These are phyloP conservation scores for Nicator chloris DNA, from an alignment of 2,113 vertebrate genomes.

Conservation along the genomic window DNA sequence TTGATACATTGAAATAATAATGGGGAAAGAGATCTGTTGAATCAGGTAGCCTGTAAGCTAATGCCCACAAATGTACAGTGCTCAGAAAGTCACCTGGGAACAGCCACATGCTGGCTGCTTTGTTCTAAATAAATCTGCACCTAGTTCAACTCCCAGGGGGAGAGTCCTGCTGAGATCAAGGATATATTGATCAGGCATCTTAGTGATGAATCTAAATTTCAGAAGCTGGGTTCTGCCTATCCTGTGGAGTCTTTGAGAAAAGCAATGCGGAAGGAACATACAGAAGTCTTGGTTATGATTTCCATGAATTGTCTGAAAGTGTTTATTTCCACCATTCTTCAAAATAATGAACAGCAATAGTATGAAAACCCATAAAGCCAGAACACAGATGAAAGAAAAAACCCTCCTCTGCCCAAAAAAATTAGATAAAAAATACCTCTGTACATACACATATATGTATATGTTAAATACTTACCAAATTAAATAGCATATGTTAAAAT, in stretches of 20 bases:
- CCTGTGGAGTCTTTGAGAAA: not conserved
- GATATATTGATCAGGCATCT: not conserved
- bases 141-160: not conserved
- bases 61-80: not conserved
- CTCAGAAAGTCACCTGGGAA: not conserved
- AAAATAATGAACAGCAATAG: not conserved
- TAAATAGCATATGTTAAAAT: not conserved
- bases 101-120: not conserved
- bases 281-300: not conserved
- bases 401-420: accelerated
- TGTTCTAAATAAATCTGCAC: slow-evolving; percentile 14
- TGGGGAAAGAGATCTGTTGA: not conserved
- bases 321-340: not conserved
- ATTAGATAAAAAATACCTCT: not conserved
- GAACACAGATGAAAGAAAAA: not conserved
- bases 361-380: not conserved
- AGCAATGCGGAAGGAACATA: not conserved
- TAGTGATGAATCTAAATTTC: slow-evolving; percentile 19
- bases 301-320: not conserved
- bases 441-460: not conserved
- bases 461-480: no score
- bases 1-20: not conserved
- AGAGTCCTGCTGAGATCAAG: slow-evolving; percentile 15
- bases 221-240: not conserved
- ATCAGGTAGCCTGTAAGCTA: not conserved